phyloP scores from a whole-genome alignment of 2,113 vertebrate species.

The Notiomystis cincta region DNA sequence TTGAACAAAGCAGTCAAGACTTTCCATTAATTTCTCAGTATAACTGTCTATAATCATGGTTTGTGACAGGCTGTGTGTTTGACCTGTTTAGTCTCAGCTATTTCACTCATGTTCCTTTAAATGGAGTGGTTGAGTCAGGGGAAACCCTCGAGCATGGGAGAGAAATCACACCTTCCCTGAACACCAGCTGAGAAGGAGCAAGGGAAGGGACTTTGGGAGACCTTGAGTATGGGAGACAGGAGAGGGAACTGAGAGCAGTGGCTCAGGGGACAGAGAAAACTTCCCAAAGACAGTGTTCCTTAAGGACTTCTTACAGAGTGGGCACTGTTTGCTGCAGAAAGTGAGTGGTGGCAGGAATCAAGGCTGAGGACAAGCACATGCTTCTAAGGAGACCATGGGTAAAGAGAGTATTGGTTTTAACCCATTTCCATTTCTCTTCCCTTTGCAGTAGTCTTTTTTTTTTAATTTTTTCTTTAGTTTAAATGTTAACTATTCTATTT shows the following conservation, averaged over 20 bases:
- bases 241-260: neutral
- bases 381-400: neutral
- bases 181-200: neutral
- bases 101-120: neutral
- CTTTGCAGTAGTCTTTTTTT: neutral
- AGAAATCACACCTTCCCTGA: neutral
- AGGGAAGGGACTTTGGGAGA: neutral
- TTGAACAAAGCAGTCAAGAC: neutral
- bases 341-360: neutral
- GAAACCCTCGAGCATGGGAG: rapidly evolving
- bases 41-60: neutral
- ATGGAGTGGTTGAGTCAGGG: neutral
- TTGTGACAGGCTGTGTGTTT: neutral
- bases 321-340: neutral
- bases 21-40: neutral
- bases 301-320: neutral
- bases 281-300: neutral
- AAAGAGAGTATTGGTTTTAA: neutral
- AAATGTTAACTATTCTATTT: neutral
- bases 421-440: neutral
- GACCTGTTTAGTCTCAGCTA: neutral
- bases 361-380: neutral
- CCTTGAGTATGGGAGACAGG: rapidly evolving
- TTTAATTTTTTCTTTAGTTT: neutral
- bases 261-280: neutral